These are phyloP conservation scores for Hypocryptadius cinnamomeus DNA, from an alignment of 2,113 vertebrate species.

Conservation along the genomic window DNA sequence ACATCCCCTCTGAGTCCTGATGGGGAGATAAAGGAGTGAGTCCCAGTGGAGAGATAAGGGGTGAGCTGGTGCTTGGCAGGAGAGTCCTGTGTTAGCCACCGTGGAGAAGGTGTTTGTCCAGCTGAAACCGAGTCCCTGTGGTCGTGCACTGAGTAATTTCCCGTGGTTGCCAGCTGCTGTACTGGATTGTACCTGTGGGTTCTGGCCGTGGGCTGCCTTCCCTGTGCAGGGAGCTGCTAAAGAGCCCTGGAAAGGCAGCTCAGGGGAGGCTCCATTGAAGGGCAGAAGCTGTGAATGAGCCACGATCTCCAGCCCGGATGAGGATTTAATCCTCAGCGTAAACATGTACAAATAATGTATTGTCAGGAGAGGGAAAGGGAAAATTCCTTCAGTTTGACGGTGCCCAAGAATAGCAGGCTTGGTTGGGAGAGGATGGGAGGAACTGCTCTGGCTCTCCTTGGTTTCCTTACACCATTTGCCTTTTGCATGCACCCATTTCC, in stretches of 20 bases:
- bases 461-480: neutral
- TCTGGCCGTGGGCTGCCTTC: slow-evolving; percentile 51
- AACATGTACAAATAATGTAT: slow-evolving; percentile 3
- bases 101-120: slow-evolving; percentile 60
- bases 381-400: neutral
- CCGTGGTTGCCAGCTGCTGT: slow-evolving; percentile 63
- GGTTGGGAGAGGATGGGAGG: neutral
- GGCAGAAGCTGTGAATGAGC: slow-evolving; percentile 35
- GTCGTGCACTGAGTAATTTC: slow-evolving; percentile 45
- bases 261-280: neutral
- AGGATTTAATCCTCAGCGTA: slow-evolving; percentile 30
- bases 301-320: neutral
- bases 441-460: neutral
- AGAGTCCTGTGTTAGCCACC: neutral
- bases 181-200: slow-evolving; percentile 60
- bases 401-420: neutral
- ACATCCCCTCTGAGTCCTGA: neutral
- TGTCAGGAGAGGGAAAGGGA: neutral
- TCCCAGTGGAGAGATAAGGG: slow-evolving; percentile 44
- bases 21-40: neutral
- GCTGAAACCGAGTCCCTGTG: slow-evolving; percentile 60
- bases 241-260: neutral
- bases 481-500: neutral
- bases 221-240: neutral
- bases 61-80: neutral